Evolutionary conservation across 2,113 vertebrate species (phyloP).

Genomic region (Daubentonia madagascariensis): DNA sequence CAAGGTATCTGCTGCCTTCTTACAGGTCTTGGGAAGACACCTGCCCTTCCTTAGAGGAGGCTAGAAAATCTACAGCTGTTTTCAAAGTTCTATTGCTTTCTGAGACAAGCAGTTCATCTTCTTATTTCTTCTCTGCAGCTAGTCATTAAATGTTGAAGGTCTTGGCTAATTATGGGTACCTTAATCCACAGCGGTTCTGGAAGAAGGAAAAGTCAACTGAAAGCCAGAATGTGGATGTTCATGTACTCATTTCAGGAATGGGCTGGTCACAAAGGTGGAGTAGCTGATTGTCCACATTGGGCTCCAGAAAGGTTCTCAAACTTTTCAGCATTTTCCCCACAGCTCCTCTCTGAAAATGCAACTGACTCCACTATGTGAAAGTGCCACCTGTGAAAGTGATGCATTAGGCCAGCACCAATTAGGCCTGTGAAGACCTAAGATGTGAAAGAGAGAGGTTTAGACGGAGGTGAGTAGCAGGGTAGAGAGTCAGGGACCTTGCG

Average conservation of each 20-base stretch:
- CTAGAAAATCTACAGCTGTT: background rate
- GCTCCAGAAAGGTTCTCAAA: background rate
- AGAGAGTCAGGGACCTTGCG: background rate
- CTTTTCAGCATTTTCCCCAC: background rate
- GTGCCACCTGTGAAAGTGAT: background rate
- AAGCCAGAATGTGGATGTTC: fast-evolving
- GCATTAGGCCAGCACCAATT: background rate
- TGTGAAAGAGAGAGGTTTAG: background rate
- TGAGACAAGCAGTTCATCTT: background rate
- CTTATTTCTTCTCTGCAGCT: background rate
- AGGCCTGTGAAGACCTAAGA: background rate
- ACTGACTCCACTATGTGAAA: background rate
- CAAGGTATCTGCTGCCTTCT: background rate
- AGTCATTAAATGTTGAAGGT: background rate
- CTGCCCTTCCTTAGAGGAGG: background rate
- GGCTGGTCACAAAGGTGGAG: background rate
- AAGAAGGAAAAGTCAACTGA: background rate
- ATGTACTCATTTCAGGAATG: background rate
- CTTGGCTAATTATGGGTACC: background rate
- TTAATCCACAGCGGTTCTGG: background rate
- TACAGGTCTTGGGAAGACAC: background rate
- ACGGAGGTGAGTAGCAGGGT: fast-evolving
- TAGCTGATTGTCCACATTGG: background rate
- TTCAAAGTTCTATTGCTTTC: background rate
- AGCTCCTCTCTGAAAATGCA: background rate